Evolutionary conservation across 2,888 invertebrate genomes (phyloP), one percentile per base, ranked within the genome.

Genomic region (Gymnoscelis rufifasciata): DNA sequence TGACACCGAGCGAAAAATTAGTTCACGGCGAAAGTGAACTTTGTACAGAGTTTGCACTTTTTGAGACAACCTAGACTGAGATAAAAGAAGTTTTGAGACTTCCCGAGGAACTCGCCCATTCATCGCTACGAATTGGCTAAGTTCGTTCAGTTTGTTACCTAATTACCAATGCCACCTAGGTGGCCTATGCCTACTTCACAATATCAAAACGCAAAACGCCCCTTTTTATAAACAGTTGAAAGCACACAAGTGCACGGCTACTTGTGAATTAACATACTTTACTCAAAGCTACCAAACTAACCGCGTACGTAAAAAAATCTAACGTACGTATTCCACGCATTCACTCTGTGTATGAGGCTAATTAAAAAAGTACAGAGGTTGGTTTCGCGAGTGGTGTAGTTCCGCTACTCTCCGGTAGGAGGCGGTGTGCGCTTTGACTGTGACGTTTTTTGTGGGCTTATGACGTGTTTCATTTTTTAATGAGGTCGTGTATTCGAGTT

Each of bases 1-100:
- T 88, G 88, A 88, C 87, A 87, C 84, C 78, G 78, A 78, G 75
- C 77, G 84, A 87, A 88, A 88, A 88, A 87, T 87, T 87, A 86
- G 87, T 87, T 87, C 87, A 86, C 81, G 80, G 83, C 77, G 86
- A 86, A 83, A 84, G 84, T 83, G 84, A 86, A 88, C 78, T 86
- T 86, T 79, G 81, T 78, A 80, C 82, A 71, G 83, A 84, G 78
- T 84, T 83, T 79, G 83, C 86, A 84, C 77, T 86, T 86, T 87
- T 84, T 84, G 82, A 83, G 66, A 68, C 76, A 76, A 81, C 75
- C 78, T 78, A 80, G 80, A 74, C 82, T 70, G 72, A 81, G 83
- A 86, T 84, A 83, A 83, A 84, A 86, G 81, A 84, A 83, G 68
- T 82, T 82, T 43, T 56, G 57, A 56, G 54, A 62, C 60, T 55